Evolutionary conservation across 1,140 invertebrate genomes (phyloP), one percentile per base, ranked within the genome.

Genomic region (Lithobius niger): DNA sequence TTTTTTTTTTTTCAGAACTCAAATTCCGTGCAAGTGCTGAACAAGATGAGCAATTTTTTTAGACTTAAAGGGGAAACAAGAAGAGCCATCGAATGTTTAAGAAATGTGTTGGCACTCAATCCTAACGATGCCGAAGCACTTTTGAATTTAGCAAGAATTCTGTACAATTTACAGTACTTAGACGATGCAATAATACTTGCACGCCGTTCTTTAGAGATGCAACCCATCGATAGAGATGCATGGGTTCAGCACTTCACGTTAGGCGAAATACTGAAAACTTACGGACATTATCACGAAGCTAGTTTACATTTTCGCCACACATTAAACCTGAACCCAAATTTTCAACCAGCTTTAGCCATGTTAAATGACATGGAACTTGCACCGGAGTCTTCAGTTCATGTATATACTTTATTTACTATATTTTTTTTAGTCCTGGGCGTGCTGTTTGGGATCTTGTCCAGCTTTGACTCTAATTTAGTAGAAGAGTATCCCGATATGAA

Each of bases 191-290:
- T 88, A 52, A 88, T 85, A 65, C 74, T 92, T 54, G 87, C 86
- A 28, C 76, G 84, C 54, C 76, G 83, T 51, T 86, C 76, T 2
- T 67, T 80, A 52, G 68, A 85, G 61, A 77, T 86, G 40, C 85
- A 88, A 65, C 79, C 85, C 24, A 80, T 83, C 0, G 85, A 88
- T 66, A 80, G 84, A 60, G 86, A 82, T 67, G 83, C 87, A 0
- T 92, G 88, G 88, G 81, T 87, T 63, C 87, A 91, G 67, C 88
- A 90, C 71, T 88, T 89, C 64, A 90, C 86, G 10, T 74, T 90
- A 16, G 87, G 69, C 1, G 71, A 73, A 57, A 72, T 72, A 31
- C 62, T 72, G 24, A 72, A 79, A 73, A 84, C 86, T 2, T 88
- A 88, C 66, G 86, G 86, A 57, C 84, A 88, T 67, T 79, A 78